These are phyloP conservation scores for Acholoe squamosa DNA, from an alignment of 2,888 invertebrate species.

Conservation along the genomic window DNA sequence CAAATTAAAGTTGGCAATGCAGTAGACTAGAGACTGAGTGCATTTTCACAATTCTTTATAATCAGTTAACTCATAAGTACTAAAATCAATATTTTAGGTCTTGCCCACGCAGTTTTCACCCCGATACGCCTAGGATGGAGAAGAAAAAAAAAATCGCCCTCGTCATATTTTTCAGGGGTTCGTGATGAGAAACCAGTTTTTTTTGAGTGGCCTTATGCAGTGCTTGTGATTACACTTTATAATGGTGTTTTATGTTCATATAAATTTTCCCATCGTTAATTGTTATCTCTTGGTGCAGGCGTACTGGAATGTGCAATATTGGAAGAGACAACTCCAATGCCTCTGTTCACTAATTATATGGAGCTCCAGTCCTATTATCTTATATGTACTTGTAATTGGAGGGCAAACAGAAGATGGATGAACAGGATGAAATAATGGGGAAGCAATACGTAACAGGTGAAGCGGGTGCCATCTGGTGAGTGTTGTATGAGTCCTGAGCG, in stretches of 20 bases:
- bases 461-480: constrained; percentile 32
- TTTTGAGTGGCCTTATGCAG: too few species aligned
- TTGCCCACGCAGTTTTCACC: too few species aligned
- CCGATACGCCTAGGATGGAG: too few species aligned
- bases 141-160: too few species aligned
- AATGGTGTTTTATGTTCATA: too few species aligned
- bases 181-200: too few species aligned
- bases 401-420: not conserved
- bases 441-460: not conserved
- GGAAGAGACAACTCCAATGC: not conserved
- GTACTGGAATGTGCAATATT: constrained; percentile 16
- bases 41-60: too few species aligned
- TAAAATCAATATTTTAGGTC: too few species aligned
- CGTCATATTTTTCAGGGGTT: too few species aligned
- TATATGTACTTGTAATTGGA: not conserved
- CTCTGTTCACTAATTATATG: not conserved
- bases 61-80: too few species aligned
- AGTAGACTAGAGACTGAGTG: too few species aligned
- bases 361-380: not conserved
- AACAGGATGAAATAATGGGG: not conserved
- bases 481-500: not conserved
- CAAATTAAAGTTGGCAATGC: too few species aligned
- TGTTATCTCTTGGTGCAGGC: not conserved
- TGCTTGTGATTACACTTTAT: not conserved
- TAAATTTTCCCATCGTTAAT: not conserved